Evolutionary conservation across 2,888 invertebrate genomes (phyloP), one percentile per base, ranked within the genome.

Genomic region (Tanytarsus gracilentus): DNA sequence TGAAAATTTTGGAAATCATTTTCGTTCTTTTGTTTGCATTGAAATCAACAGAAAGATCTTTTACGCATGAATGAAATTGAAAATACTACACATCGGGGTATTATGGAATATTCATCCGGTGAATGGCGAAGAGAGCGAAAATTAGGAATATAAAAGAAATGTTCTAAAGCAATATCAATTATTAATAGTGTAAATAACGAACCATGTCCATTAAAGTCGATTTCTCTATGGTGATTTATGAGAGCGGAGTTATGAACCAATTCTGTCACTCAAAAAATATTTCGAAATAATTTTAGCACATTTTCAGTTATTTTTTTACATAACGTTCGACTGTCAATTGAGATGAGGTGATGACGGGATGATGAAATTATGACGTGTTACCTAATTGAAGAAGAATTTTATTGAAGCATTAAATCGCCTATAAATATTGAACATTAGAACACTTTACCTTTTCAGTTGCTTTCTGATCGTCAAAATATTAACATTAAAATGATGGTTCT

Each of bases 371-470:
- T 16, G 16, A 36, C 16, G n/a, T 36, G n/a, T 36, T 16, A 36
- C 36, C n/a, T 16, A 36, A 36, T 14, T 3, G 4, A 36, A n/a
- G n/a, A n/a, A n/a, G n/a, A n/a, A n/a, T n/a, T n/a, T n/a, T n/a
- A n/a, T n/a, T n/a, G n/a, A 16, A 36, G 44, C 21, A 16, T 53
- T 8, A n/a, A 39, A 27, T 36, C n/a, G 27, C 9, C 29, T 52
- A 53, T 53, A 53, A 53, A 53, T 53, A 53, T 36, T 2, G 23
- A 44, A 18, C 23, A 23, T 18, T 11, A 18, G 11, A 8, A 21
- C 21, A 16, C 23, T 21, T 53, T n/a, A 36, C 21, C 25, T 36
- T 44, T 53, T 21, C 30, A 58, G 58, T 58, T 29, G 26, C 3
- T 9, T 29, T 14, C 40, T 27, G 27, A 6, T 16, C 16, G 23